Evolutionary conservation across 1,140 invertebrate genomes (phyloP), one percentile per base, ranked within the genome.

Genomic region (Drosophila pandora): DNA sequence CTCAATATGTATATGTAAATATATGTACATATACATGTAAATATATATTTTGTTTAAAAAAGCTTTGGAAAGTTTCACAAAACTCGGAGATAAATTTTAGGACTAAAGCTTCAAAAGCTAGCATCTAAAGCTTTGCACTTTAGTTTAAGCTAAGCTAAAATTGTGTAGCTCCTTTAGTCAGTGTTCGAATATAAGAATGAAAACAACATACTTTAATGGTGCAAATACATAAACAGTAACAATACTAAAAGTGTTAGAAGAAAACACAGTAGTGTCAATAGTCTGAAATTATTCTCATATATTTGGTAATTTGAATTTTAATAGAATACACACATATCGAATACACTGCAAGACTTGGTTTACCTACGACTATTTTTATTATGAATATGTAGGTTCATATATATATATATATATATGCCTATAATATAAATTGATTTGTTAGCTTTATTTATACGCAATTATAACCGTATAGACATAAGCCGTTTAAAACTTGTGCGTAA

Each of bases 61-160:
- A 41, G 39, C 39, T 41, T 41, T n/a, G 3, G 0, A 41, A 43
- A 37, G 34, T 37, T 37, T 3, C 10, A 12, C 6, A n/a, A 37
- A n/a, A 37, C 12, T 37, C 34, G 34, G 34, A 37, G 34, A 12
- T 37, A 3, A 32, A 37, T 37, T 37, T 37, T 12, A 37, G 34
- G 10, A 43, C 9, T 21, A 21, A 21, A 59, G 57, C 57, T 59
- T 49, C 12, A 2, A 59, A 59, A 59, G 57, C 45, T 49, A n/a
- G 2, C 8, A 25, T 6, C 0, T 5, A 2, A 25, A 59, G 49
- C 57, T 59, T 49, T 59, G 3, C 23, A 50, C 45, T 17, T 49
- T 49, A 12, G 41, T 10, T 50, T 34, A 59, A 59, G 56, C 56
- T 58, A 2, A 47, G 45, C 28, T 50, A 37, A 23, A 21, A 49